These are phyloP conservation scores for Paracyprichromis sp. DNA, from an alignment of 2,113 vertebrate species.

Conservation along the genomic window DNA sequence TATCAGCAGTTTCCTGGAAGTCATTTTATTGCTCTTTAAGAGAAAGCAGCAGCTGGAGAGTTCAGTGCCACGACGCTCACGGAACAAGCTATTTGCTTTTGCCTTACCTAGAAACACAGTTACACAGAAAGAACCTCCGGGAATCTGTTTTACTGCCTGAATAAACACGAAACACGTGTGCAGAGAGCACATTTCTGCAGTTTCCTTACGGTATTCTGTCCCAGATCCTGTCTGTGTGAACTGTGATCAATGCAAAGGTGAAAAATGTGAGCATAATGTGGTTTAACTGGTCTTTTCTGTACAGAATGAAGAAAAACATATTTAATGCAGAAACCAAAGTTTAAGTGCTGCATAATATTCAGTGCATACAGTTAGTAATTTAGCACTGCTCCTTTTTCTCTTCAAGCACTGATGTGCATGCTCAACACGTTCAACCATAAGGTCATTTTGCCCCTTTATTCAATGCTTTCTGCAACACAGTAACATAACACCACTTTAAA, in stretches of 20 bases:
- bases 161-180: not conserved
- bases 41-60: not conserved
- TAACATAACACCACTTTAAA: not conserved
- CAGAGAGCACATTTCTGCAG: not conserved
- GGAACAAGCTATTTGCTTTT: not conserved
- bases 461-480: not conserved
- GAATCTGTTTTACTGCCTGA: not conserved
- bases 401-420: not conserved
- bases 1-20: constrained; percentile 45
- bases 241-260: not conserved
- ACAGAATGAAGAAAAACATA: not conserved
- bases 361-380: not conserved
- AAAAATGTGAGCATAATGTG: not conserved
- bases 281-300: not conserved
- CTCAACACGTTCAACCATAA: not conserved
- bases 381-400: not conserved
- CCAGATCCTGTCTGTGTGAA: not conserved
- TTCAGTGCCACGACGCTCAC: not conserved
- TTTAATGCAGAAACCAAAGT: not conserved
- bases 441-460: not conserved
- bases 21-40: not conserved
- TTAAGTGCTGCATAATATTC: not conserved
- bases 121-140: not conserved
- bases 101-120: not conserved
- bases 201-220: not conserved